Base-by-base conservation (phyloP, 2,797 vertebrate species). In the Hipposideros larvatus region DNA sequence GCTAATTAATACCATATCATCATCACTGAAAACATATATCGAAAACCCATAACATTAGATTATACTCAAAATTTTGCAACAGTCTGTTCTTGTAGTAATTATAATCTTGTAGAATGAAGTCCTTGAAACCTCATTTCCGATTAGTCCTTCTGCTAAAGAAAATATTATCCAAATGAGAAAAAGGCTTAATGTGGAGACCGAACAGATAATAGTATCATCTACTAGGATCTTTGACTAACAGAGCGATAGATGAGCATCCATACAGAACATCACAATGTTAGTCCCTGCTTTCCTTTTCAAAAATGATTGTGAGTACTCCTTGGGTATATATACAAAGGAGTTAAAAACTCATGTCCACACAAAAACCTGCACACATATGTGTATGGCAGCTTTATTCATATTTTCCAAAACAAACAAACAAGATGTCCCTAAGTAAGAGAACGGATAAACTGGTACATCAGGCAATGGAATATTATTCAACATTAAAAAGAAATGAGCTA, bases 151-250 rank as follows among this genome's bases (percentile, higher is more conserved):
- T 80, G 14, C 53, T 92, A 78, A 90, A 90, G 55, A 85, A 97
- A 96, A 92, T 37, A 57, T 73, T 51, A 91, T 66, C 55, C 48
- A 70, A 48, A 80, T 70, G 55, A 95, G 34, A 73, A 87, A 94
- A 96, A 57, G 34, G 2, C 8, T 90, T 84, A 77, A 41, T 53
- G 70, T 89, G 28, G 37, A 74, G 59, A 71, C 3, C 41, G 1
- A 1, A 70, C 15, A 34, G n/a, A 70, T 84, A 85, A 80, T 22
- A 80, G n/a, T 28, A 66, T 78, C 43, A 79, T 74, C 65, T 41
- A 55, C 3, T 57, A 77, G 19, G n/a, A 53, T 75, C 73, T 87
- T 48, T 85, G 71, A 91, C 21, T 66, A 37, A 82, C 10, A 80
- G 19, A 82, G 7, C 15, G 77, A 87, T 73, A 15, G 48, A 51